Conservation (phyloP, 2,888 invertebrate species). For the Agrochola lychnidis region DNA sequence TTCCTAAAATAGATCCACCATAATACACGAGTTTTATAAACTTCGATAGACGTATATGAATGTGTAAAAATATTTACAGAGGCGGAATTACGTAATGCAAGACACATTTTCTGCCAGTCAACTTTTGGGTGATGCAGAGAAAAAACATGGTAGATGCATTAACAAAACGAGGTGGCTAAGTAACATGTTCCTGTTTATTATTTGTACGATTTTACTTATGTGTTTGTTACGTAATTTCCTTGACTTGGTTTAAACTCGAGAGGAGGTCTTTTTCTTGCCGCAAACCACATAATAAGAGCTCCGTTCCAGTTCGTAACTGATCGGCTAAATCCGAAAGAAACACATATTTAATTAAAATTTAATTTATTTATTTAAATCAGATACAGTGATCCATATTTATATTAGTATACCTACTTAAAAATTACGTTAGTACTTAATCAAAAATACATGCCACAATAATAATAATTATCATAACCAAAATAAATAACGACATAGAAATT, state of each 20-base stretch:
- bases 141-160: conserved; percentile 22
- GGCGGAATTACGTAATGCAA: neutral
- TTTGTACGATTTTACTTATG: conserved; percentile 5
- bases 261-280: neutral
- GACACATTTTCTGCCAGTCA: neutral
- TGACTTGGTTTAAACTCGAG: neutral
- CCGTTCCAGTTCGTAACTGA: neutral
- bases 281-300: neutral
- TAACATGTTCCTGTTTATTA: conserved; percentile 5
- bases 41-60: neutral
- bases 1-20: neutral
- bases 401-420: no score
- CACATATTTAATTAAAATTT: no score
- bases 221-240: neutral
- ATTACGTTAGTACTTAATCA: no score
- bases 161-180: conserved; percentile 23
- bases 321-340: neutral
- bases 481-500: no score
- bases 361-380: no score
- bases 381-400: no score
- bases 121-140: conserved; percentile 8
- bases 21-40: neutral
- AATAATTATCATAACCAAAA: no score
- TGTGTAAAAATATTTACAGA: neutral
- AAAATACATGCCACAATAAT: no score